Percentiles rank a stretch among this genome's conserved stretches.
These are phyloP conservation scores for Drosophila pullipes DNA, from an alignment of 2,888 invertebrate genomes.

Conservation along the genomic window DNA sequence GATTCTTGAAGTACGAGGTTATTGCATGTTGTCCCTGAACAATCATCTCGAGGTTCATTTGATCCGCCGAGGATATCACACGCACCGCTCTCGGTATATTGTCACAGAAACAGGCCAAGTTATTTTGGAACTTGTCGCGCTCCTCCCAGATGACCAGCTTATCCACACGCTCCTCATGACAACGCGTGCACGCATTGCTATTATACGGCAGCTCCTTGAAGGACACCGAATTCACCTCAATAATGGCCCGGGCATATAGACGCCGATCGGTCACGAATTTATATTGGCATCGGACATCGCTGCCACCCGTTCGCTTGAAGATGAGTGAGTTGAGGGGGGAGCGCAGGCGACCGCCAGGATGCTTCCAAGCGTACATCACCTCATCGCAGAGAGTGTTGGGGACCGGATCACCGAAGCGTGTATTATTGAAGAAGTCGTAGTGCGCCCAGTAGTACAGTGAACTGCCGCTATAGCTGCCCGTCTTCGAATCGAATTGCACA, in stretches of 20 bases:
- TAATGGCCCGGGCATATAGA: conserved; percentile 92
- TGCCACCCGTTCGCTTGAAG: conserved; percentile 91
- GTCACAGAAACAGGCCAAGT: conserved; percentile 91
- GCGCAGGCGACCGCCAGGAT: conserved; percentile 90
- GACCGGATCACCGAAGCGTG: conserved; percentile 93
- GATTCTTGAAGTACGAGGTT: conserved; percentile 94
- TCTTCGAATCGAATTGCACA: conserved; percentile 95
- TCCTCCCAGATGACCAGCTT: conserved; percentile 93
- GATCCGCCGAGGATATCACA: conserved; percentile 92
- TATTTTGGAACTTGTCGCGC: conserved; percentile 88
- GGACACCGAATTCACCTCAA: conserved; percentile 91
- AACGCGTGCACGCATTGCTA: conserved; percentile 92
- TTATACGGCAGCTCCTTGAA: conserved; percentile 94
- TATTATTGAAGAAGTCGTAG: conserved; percentile 97
- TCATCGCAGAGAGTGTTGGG: conserved; percentile 94
- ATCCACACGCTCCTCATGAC: conserved; percentile 94
- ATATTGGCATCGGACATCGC: conserved; percentile 93
- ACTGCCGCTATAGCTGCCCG: conserved; percentile 97
- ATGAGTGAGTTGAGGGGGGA: conserved; percentile 95
- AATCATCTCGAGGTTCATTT: conserved; percentile 92
- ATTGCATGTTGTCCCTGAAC: conserved; percentile 94
- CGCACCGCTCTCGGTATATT: conserved; percentile 88
- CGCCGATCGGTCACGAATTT: conserved; percentile 93
- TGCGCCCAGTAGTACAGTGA: conserved; percentile 97
- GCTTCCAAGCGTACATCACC: conserved; percentile 94